Conservation (phyloP, 2,113 vertebrate species). For the Lasiurus cinereus region DNA sequence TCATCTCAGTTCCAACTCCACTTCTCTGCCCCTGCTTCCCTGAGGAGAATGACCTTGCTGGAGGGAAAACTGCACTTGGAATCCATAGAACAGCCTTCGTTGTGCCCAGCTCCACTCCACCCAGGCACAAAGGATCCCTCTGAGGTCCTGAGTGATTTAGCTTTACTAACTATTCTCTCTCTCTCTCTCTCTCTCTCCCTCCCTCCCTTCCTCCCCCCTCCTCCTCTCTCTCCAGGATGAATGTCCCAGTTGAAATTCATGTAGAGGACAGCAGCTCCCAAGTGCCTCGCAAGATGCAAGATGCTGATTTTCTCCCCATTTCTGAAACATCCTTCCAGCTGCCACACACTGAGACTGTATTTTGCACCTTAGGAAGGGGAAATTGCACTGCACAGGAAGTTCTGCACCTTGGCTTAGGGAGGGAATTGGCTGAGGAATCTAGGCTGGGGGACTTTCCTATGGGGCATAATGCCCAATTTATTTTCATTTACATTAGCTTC, state of each 20-base stretch:
- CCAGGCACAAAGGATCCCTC: conserved; percentile 59
- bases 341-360: conserved; percentile 63
- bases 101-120: conserved; percentile 34
- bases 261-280: conserved; percentile 29
- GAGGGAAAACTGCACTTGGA: conserved; percentile 22
- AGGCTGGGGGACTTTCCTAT: conserved; percentile 69
- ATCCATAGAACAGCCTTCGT: conserved; percentile 52
- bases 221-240: conserved; percentile 45
- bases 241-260: conserved; percentile 60
- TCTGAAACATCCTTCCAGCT: conserved; percentile 59
- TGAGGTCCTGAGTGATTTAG: conserved; percentile 70
- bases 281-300: neutral
- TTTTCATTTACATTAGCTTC: conserved; percentile 85
- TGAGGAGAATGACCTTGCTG: conserved; percentile 69
- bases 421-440: conserved; percentile 71
- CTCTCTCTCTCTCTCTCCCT: neutral
- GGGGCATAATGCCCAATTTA: conserved; percentile 74
- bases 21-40: conserved; percentile 22
- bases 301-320: neutral
- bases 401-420: conserved; percentile 62
- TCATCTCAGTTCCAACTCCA: neutral
- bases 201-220: too few species aligned
- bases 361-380: conserved; percentile 74
- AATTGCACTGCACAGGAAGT: conserved; percentile 72
- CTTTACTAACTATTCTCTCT: conserved; percentile 78